These are phyloP conservation scores for Rhea pennata DNA, from an alignment of 2,113 vertebrate genomes.

Conservation along the genomic window DNA sequence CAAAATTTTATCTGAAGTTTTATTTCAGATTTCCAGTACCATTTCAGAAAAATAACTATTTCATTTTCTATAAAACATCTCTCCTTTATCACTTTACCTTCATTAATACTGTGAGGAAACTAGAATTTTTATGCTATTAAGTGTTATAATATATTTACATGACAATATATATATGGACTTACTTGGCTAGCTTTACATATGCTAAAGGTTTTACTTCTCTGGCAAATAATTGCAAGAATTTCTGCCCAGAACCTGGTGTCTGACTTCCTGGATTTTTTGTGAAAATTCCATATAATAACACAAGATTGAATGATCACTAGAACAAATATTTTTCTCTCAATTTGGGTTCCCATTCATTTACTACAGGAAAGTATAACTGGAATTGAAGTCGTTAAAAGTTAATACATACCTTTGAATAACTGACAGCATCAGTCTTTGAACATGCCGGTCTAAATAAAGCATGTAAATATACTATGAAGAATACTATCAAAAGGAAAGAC, in stretches of 20 bases:
- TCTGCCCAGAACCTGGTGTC: not conserved
- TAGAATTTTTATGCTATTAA: not conserved
- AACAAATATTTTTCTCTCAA: not conserved
- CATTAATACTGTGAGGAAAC: not conserved
- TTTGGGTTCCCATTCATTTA: not conserved
- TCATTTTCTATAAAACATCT: not conserved
- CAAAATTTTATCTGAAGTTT: not conserved
- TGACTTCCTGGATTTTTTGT: not conserved
- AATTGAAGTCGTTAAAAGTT: not conserved
- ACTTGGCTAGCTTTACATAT: fast-evolving
- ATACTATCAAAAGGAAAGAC: not conserved
- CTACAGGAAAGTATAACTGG: not conserved
- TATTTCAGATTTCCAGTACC: not conserved
- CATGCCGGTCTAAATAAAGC: not conserved
- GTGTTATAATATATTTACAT: not conserved
- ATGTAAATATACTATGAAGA: not conserved
- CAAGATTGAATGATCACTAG: not conserved
- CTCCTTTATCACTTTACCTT: not conserved
- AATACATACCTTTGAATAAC: not conserved
- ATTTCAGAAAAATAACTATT: not conserved
- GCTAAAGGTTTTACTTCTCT: not conserved
- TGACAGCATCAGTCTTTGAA: not conserved
- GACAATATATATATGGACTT: not conserved
- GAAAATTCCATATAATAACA: not conserved
- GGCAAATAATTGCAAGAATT: not conserved